phyloP scores from a whole-genome alignment of 2,113 vertebrate genomes.

The Martes martes region DNA sequence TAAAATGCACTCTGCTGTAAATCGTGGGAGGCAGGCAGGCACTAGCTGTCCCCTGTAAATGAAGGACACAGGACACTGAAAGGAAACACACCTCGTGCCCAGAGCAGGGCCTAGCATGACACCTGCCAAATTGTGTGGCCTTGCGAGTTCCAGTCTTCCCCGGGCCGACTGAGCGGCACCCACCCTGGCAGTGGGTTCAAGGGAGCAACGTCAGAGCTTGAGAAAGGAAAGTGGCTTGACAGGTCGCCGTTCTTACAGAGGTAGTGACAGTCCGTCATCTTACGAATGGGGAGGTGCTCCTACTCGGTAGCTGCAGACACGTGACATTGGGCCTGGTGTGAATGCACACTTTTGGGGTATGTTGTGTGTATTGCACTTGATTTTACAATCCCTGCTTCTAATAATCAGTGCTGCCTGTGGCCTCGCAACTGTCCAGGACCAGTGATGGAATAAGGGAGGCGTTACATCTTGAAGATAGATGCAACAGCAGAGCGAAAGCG shows the following conservation, averaged over 20 bases:
- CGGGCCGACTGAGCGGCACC: rapidly evolving
- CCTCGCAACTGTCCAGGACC: not conserved
- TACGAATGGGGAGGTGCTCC: not conserved
- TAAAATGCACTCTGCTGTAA: no score
- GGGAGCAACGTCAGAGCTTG: rapidly evolving
- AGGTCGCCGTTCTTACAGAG: not conserved
- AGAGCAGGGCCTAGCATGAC: no score
- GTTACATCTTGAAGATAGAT: not conserved
- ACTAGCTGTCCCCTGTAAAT: no score
- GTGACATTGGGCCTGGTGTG: not conserved
- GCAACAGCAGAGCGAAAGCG: rapidly evolving
- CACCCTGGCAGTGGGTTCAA: not conserved
- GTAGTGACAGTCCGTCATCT: not conserved
- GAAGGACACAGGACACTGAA: not conserved
- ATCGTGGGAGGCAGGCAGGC: not conserved
- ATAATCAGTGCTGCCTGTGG: not conserved
- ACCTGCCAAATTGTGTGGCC: not conserved
- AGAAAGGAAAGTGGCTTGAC: not conserved
- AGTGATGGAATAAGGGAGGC: not conserved
- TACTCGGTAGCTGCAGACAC: no score
- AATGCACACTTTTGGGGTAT: not conserved
- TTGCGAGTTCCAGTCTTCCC: rapidly evolving
- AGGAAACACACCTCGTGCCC: rapidly evolving
- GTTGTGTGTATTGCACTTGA: rapidly evolving
- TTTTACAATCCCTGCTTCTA: not conserved